Percentiles rank a stretch among this genome's conserved stretches.
Evolutionary conservation across 2,797 vertebrate species (phyloP).

Genomic region (Cyprinella venusta): DNA sequence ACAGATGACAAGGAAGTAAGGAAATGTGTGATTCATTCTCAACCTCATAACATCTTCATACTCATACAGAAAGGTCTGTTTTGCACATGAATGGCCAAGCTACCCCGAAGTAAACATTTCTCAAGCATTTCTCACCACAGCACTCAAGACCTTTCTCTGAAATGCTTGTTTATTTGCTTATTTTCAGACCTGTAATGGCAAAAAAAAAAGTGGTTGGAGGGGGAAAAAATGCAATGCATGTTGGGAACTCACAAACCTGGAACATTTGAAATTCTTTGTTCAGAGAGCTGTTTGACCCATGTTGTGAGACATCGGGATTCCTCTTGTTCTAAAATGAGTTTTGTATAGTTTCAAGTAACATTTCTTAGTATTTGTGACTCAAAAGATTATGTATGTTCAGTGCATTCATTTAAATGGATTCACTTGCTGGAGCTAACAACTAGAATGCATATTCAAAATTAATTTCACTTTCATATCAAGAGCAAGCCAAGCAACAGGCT

Average conservation of each 20-base stretch:
- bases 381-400: neutral
- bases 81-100: neutral
- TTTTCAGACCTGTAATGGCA: neutral
- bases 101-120: neutral
- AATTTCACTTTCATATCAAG: slow-evolving; percentile 1
- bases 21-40: neutral
- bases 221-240: neutral
- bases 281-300: neutral
- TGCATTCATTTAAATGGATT: neutral
- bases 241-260: neutral
- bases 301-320: neutral
- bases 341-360: neutral
- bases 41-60: neutral
- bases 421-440: neutral
- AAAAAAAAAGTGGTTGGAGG: neutral
- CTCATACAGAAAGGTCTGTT: neutral
- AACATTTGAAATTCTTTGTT: neutral
- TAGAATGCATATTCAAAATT: neutral
- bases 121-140: neutral
- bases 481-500: neutral
- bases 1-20: neutral
- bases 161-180: slow-evolving; percentile 4
- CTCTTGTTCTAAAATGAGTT: neutral
- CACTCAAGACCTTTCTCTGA: neutral
- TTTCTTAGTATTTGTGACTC: neutral